These are phyloP conservation scores for Zophobas morio DNA, from an alignment of 1,140 invertebrate genomes.

Conservation along the genomic window DNA sequence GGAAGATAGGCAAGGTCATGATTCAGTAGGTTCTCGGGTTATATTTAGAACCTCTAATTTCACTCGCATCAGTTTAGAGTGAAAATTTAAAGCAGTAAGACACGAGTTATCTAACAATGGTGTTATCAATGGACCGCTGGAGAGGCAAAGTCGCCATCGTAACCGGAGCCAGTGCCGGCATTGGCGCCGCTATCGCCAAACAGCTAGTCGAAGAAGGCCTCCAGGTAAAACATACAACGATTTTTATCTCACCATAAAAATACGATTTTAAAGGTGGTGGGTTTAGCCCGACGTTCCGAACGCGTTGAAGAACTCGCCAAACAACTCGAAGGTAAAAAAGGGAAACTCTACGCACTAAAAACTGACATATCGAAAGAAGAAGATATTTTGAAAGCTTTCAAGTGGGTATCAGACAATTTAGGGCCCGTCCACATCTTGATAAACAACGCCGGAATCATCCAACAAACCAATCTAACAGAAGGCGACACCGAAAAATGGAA, in stretches of 20 bases:
- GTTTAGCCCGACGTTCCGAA: constrained; percentile 75
- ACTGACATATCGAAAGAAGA: constrained; percentile 78
- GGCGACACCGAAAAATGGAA: constrained; percentile 46
- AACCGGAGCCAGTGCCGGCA: constrained; percentile 19
- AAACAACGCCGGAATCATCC: constrained; percentile 77
- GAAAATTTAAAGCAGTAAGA: too few relatives aligned
- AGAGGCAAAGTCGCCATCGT: constrained; percentile 3
- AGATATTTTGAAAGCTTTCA: constrained; percentile 77
- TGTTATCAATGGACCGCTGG: constrained; percentile 15
- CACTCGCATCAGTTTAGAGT: too few relatives aligned
- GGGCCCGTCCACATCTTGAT: constrained; percentile 79
- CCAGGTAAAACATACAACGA: background rate
- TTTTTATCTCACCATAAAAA: background rate
- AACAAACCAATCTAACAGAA: background rate
- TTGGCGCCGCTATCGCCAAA: background rate
- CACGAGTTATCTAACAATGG: background rate
- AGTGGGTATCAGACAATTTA: constrained; percentile 73
- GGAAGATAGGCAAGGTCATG: too few relatives aligned
- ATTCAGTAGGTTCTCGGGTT: too few relatives aligned
- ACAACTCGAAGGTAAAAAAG: constrained; percentile 50
- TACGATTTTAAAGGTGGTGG: constrained; percentile 71
- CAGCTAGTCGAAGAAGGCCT: constrained; percentile 6
- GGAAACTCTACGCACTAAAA: constrained; percentile 68
- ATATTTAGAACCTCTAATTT: too few relatives aligned
- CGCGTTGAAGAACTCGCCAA: constrained; percentile 68